Conservation (phyloP, 2,888 invertebrate genomes). For the Cryptocheilus praepositus region DNA sequence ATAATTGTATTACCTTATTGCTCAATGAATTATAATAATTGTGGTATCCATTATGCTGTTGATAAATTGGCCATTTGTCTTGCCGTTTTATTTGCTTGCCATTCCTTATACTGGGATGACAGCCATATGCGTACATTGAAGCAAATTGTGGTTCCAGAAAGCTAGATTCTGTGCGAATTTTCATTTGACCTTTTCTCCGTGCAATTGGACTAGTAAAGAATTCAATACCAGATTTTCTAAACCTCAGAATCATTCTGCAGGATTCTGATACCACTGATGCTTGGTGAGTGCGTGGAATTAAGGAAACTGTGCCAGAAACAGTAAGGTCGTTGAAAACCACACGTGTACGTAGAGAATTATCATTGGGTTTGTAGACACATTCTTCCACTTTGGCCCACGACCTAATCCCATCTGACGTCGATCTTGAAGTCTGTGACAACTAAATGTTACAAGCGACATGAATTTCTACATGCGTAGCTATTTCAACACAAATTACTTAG, state of each 20-base stretch:
- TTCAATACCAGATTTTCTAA: slow-evolving; percentile 87
- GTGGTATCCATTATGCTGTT: slow-evolving; percentile 6
- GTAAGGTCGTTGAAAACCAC: slow-evolving; percentile 87
- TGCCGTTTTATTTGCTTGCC: slow-evolving; percentile 69
- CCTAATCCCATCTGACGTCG: slow-evolving; percentile 33
- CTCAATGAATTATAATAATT: slow-evolving; percentile 28
- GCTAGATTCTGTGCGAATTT: slow-evolving; percentile 87
- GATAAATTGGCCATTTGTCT: slow-evolving; percentile 61
- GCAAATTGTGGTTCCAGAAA: slow-evolving; percentile 90
- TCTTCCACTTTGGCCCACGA: slow-evolving; percentile 80
- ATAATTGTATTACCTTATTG: slow-evolving; percentile 35
- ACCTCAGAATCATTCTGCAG: slow-evolving; percentile 87
- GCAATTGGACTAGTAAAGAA: slow-evolving; percentile 83
- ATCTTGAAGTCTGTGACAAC: slow-evolving; percentile 59
- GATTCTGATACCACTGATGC: slow-evolving; percentile 74
- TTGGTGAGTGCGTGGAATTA: slow-evolving; percentile 69
- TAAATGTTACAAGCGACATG: slow-evolving; percentile 21
- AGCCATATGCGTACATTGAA: slow-evolving; percentile 90
- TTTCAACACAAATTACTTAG: no score
- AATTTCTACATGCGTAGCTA: no score
- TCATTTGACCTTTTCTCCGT: slow-evolving; percentile 82
- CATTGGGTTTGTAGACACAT: slow-evolving; percentile 85
- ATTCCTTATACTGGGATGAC: slow-evolving; percentile 76
- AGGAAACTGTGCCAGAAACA: slow-evolving; percentile 85
- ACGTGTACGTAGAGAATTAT: slow-evolving; percentile 85